Evolutionary conservation across 1,140 invertebrate genomes (phyloP).

Genomic region (Carposina sasakii): DNA sequence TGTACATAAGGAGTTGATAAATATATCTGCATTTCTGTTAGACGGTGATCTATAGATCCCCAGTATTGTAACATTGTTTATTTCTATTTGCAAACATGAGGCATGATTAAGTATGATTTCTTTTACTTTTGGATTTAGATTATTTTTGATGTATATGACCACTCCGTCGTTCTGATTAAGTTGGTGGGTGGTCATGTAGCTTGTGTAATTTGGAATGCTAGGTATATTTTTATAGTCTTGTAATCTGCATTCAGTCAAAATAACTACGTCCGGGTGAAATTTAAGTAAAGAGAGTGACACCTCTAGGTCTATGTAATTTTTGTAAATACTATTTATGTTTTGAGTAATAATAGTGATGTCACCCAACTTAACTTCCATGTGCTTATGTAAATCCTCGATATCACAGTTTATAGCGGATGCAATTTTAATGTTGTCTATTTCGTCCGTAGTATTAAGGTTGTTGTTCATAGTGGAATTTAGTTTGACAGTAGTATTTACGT

Average conservation of each 20-base stretch:
- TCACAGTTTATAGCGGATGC: slow-evolving; percentile 7
- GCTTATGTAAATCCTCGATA: slow-evolving; percentile 2
- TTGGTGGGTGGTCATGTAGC: slow-evolving; percentile 1
- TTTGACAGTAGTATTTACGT: neutral
- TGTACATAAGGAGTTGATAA: slow-evolving; percentile 16
- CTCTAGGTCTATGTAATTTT: slow-evolving; percentile 10
- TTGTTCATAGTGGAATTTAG: neutral
- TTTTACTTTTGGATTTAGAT: slow-evolving; percentile 1
- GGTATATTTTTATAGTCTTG: slow-evolving; percentile 12
- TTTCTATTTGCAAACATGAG: slow-evolving; percentile 11
- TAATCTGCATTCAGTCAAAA: slow-evolving; percentile 18
- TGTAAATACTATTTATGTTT: slow-evolving; percentile 17
- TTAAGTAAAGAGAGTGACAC: slow-evolving; percentile 1
- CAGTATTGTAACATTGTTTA: neutral
- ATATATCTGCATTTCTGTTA: slow-evolving; percentile 16
- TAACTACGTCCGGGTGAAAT: slow-evolving; percentile 9
- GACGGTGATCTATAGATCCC: slow-evolving; percentile 20
- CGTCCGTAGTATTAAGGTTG: slow-evolving; percentile 6
- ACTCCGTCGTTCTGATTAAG: slow-evolving; percentile 24
- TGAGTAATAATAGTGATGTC: slow-evolving; percentile 15
- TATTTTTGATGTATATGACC: slow-evolving; percentile 11
- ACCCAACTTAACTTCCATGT: neutral
- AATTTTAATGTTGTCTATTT: slow-evolving; percentile 13
- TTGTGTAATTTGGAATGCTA: slow-evolving; percentile 9
- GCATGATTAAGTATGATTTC: slow-evolving; percentile 14